Evolutionary conservation across 1,140 invertebrate species (phyloP), one percentile per base, ranked within the genome.

Genomic region (Bombus ignitus): DNA sequence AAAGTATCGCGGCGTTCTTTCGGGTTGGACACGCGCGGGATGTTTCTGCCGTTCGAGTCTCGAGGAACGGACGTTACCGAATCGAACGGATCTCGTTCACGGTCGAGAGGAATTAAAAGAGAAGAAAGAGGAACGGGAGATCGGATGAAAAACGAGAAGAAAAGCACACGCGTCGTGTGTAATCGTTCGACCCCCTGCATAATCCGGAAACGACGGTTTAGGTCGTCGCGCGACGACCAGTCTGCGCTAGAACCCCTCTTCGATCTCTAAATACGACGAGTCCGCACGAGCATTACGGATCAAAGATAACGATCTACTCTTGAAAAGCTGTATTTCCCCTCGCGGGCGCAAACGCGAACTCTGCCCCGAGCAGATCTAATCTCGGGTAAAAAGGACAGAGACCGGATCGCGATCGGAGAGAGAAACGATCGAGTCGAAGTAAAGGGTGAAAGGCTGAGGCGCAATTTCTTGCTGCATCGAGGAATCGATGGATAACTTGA

Each of bases 201-300:
- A 91, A 93, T 94, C 92, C 90, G 93, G 92, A 93, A 94, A 93
- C 81, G 89, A 90, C 90, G 92, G 92, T 93, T 94, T 92, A 89
- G 80, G 57, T 72, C 32, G 84, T 28, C 72, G 76, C 74, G 57
- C 85, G 78, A 81, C 87, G 59, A 91, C 74, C 83, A 85, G 79
- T 84, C 88, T 83, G 39, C 81, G 18, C 62, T 44, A 32, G 83
- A 70, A 82, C 75, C 85, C 86, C 88, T 73, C 59, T 84, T 82
- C 87, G 79, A 90, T 91, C 87, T 75, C 72, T 84, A 91, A 90
- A 91, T 91, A 88, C 87, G 81, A 88, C 87, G 81, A 88, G 87
- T 89, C 90, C 87, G 89, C 78, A 90, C 87, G 79, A 87, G 87
- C 87, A 92, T 93, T 93, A 94, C 90, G 86, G 85, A 92, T 92